Evolutionary conservation across 2,888 invertebrate genomes (phyloP), one percentile per base, ranked within the genome.

Genomic region (Strigamia maritima): DNA sequence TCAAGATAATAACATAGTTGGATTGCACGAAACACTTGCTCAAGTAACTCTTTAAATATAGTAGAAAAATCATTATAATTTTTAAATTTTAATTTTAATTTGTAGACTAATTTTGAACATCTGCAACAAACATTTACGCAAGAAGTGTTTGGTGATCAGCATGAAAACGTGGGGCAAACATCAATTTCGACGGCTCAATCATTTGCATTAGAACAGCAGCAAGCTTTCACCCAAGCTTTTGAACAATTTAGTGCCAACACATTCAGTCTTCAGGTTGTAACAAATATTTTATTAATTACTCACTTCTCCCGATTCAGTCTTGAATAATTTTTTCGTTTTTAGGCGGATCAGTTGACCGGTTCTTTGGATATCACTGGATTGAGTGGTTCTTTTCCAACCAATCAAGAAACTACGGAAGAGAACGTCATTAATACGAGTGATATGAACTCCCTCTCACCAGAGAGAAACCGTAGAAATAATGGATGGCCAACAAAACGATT

Each of bases 51-150:
- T 49, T 38, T n/a, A 38, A 7, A 49, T 12, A 19, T 26, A 54
- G 1, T n/a, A n/a, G 10, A 49, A 26, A 2, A 22, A 26, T 26
- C 24, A 54, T 60, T 12, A 0, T 54, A 8, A 16, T 31, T 19
- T 24, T 78, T 14, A 16, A 70, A 65, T 19, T 70, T 65, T 26
- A 22, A 7, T 28, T 65, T 60, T 70, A 12, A 19, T 35, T n/a
- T 65, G 3, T 65, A 81, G 80, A 80, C 80, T 54, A 79, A 79
- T 75, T 60, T 81, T n/a, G 74, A 79, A 22, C 84, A 84, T 77
- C 80, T 85, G 24, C 83, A 84, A 75, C 83, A 84, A 76, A 83
- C 84, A 4, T 82, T 85, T 10, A 84, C 83, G 80, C 84, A 84
- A 80, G 85, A 85, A 84, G 84, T 85, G 10, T 81, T 80, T 76